These are phyloP conservation scores for Drosophila mauritiana DNA, from an alignment of 1,140 invertebrate species.

Conservation along the genomic window DNA sequence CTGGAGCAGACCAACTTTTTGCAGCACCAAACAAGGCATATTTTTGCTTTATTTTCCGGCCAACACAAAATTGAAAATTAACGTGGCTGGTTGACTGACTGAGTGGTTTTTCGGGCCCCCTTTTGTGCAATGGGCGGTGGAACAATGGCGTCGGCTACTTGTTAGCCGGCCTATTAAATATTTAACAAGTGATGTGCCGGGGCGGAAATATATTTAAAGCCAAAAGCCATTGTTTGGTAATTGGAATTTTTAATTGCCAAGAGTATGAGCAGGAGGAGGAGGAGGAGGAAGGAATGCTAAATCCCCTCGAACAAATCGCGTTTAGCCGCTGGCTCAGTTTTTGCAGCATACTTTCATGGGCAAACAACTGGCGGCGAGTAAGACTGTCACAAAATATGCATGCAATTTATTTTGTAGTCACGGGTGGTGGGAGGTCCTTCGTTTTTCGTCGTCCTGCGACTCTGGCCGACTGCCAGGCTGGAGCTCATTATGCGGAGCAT, in stretches of 20 bases:
- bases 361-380: slow-evolving; percentile 15
- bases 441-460: slow-evolving; percentile 1
- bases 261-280: not conserved
- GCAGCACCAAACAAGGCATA: slow-evolving; percentile 23
- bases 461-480: slow-evolving; percentile 59
- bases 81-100: slow-evolving; percentile 49
- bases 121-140: slow-evolving; percentile 25
- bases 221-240: slow-evolving; percentile 56
- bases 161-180: slow-evolving; percentile 69
- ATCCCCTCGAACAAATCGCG: slow-evolving; percentile 22
- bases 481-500: slow-evolving; percentile 64
- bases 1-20: slow-evolving; percentile 61
- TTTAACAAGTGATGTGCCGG: slow-evolving; percentile 59
- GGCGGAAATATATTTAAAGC: slow-evolving; percentile 59
- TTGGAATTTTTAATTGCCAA: slow-evolving; percentile 53
- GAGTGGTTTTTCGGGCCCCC: slow-evolving; percentile 36
- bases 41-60: slow-evolving; percentile 15
- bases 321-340: slow-evolving; percentile 12
- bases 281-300: not conserved
- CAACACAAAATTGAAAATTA: slow-evolving; percentile 76
- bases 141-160: slow-evolving; percentile 59
- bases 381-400: slow-evolving; percentile 42
- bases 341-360: slow-evolving; percentile 48
- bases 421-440: slow-evolving; percentile 8
- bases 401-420: slow-evolving; percentile 60